A percentile compares a stretch with the other conserved stretches of the same genome.
phyloP scores from a whole-genome alignment of 2,888 invertebrate species.

The Apodemia zela region DNA sequence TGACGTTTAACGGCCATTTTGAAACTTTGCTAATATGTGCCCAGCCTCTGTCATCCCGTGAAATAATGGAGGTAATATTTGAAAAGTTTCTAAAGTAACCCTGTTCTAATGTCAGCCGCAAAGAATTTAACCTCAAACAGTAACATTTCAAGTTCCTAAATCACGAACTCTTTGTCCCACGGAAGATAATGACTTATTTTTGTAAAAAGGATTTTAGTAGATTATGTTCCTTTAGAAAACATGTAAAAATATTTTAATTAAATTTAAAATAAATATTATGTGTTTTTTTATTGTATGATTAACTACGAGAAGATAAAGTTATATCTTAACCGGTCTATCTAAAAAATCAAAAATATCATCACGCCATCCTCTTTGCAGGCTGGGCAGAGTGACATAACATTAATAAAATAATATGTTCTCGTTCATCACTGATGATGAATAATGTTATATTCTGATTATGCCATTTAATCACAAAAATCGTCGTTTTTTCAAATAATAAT shows the following conservation, averaged over 20 bases:
- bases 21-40: conserved; percentile 78
- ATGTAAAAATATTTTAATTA: too few relatives aligned
- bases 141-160: conserved; percentile 56
- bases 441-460: too few relatives aligned
- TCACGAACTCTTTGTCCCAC: conserved; percentile 36
- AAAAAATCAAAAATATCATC: too few relatives aligned
- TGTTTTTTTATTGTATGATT: neutral
- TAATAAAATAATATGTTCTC: too few relatives aligned
- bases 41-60: conserved; percentile 76
- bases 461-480: too few relatives aligned
- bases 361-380: too few relatives aligned
- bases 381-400: too few relatives aligned
- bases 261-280: too few relatives aligned
- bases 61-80: conserved; percentile 79
- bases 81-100: conserved; percentile 68
- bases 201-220: neutral
- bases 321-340: too few relatives aligned
- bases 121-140: conserved; percentile 67
- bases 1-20: conserved; percentile 56
- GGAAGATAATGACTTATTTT: conserved; percentile 7
- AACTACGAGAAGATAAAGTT: too few relatives aligned
- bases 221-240: neutral
- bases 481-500: too few relatives aligned
- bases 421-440: too few relatives aligned
- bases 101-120: conserved; percentile 58